Conservation (phyloP, 2,113 vertebrate genomes). For the Corythaeola cristata region DNA sequence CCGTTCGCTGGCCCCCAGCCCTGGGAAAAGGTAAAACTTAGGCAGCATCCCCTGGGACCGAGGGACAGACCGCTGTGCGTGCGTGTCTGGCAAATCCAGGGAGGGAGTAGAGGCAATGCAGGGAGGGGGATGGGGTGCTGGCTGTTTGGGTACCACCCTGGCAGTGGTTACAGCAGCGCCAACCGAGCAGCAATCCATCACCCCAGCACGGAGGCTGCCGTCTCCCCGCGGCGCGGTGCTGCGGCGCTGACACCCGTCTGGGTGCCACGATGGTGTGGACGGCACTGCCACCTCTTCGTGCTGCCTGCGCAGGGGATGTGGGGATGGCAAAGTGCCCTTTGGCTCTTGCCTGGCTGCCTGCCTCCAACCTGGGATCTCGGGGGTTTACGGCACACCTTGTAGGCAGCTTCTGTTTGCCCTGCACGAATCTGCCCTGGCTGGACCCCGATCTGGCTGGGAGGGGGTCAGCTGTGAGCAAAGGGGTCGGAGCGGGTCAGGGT, state of each 20-base stretch:
- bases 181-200: background rate
- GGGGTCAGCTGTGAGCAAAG: background rate
- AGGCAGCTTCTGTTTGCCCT: background rate
- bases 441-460: background rate
- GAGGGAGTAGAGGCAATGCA: background rate
- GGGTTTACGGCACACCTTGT: background rate
- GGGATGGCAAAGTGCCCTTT: too few relatives aligned
- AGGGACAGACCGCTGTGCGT: background rate
- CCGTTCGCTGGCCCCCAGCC: background rate
- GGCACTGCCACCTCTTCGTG: background rate
- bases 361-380: background rate
- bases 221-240: background rate
- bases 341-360: background rate
- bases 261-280: background rate
- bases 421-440: background rate
- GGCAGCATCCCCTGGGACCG: background rate
- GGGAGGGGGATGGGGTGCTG: background rate
- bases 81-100: background rate
- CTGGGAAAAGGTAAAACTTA: background rate
- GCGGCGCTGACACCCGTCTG: background rate
- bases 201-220: rapidly evolving
- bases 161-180: rapidly evolving
- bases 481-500: background rate
- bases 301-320: background rate
- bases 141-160: background rate